Percentiles rank a stretch among this genome's conserved stretches.
These are phyloP conservation scores for Anoplophora glabripennis DNA, from an alignment of 1,140 invertebrate species.

Conservation along the genomic window DNA sequence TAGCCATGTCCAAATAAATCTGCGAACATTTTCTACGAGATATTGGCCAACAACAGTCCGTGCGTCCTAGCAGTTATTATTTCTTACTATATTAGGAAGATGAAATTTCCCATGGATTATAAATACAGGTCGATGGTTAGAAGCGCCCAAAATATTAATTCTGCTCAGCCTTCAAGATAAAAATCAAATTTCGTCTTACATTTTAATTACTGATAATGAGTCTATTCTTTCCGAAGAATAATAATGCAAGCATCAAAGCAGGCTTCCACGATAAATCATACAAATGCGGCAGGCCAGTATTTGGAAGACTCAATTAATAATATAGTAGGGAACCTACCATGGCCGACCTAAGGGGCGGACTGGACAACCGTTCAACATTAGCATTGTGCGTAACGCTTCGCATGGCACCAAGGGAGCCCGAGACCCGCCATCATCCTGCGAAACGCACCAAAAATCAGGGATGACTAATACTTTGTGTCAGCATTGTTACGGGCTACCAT, in stretches of 20 bases:
- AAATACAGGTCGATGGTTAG: too few species aligned
- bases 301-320: constrained; percentile 46
- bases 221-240: constrained; percentile 14
- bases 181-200: constrained; percentile 15
- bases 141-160: constrained; percentile 8
- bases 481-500: constrained; percentile 37
- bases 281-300: constrained; percentile 21
- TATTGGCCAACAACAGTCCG: too few species aligned
- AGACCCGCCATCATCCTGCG: constrained; percentile 34
- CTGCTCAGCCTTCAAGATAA: constrained; percentile 11
- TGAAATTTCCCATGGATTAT: too few species aligned
- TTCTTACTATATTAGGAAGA: too few species aligned
- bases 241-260: constrained; percentile 4
- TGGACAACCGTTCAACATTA: constrained; percentile 34
- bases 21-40: too few species aligned
- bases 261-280: constrained; percentile 9
- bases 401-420: constrained; percentile 9
- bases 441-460: constrained; percentile 35
- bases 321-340: constrained; percentile 32
- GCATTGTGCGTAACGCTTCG: constrained; percentile 28
- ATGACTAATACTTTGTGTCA: constrained; percentile 45
- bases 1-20: too few species aligned
- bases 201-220: constrained; percentile 21
- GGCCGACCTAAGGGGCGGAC: constrained; percentile 39
- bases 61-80: too few species aligned